Evolutionary conservation across 2,113 vertebrate species (phyloP).

Genomic region (Hippopotamus amphibius): DNA sequence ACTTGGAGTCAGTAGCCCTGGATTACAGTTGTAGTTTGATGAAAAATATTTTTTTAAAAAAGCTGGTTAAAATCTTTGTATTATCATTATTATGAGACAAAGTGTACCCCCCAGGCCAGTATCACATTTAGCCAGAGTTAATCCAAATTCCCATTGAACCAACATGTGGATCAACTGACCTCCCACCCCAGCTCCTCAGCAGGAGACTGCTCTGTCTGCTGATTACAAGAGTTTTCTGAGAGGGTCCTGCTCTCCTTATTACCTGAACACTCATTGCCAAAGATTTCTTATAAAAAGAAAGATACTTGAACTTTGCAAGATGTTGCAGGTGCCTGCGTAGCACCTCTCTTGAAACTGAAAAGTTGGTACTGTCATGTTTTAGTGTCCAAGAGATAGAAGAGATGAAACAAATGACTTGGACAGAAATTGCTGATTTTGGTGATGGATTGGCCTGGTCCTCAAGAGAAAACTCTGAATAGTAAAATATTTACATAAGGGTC

Average conservation of each 20-base stretch:
- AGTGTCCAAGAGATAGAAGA: conserved; percentile 6
- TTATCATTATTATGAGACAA: conserved; percentile 13
- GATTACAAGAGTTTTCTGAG: background rate
- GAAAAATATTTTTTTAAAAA: conserved; percentile 32
- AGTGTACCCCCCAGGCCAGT: background rate
- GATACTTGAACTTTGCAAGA: conserved; percentile 23
- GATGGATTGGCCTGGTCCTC: background rate
- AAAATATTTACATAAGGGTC: conserved; percentile 44
- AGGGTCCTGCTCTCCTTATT: background rate
- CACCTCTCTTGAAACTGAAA: background rate
- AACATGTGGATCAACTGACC: background rate
- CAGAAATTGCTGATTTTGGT: conserved; percentile 31
- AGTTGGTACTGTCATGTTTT: background rate
- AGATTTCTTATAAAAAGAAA: conserved; percentile 21
- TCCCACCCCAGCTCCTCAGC: background rate
- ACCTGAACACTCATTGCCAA: background rate
- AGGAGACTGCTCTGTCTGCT: background rate
- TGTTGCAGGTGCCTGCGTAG: background rate
- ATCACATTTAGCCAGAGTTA: background rate
- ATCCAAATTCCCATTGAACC: conserved; percentile 4
- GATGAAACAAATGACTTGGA: background rate
- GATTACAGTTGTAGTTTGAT: conserved; percentile 15
- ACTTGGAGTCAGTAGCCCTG: background rate
- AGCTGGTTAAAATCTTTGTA: background rate
- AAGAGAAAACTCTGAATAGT: conserved; percentile 53